These are phyloP conservation scores for Cryptophagus acutangulus DNA, from an alignment of 2,888 invertebrate genomes.

Conservation along the genomic window DNA sequence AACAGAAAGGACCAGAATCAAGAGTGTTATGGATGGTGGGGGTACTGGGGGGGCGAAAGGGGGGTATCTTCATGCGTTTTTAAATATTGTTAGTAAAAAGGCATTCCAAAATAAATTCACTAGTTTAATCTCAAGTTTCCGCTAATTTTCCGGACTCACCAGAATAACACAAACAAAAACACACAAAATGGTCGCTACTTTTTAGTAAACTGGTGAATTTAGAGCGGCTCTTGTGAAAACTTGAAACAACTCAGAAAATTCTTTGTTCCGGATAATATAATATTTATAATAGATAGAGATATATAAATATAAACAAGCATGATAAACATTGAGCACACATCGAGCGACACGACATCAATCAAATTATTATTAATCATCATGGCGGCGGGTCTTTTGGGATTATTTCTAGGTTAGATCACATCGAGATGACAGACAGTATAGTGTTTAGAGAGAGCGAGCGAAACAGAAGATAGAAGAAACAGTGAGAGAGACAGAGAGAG, in stretches of 20 bases:
- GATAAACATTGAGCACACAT: constrained; percentile 47
- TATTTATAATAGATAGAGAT: constrained; percentile 29
- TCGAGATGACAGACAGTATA: too few species aligned
- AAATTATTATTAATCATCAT: too few species aligned
- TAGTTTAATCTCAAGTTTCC: constrained; percentile 12
- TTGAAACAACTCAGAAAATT: constrained; percentile 45
- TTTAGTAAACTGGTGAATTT: too few species aligned
- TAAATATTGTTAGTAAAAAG: neutral
- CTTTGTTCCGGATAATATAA: constrained; percentile 48
- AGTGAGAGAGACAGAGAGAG: constrained; percentile 36
- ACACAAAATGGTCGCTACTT: too few species aligned
- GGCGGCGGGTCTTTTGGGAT: too few species aligned
- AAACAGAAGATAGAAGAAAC: too few species aligned
- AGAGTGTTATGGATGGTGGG: constrained; percentile 7
- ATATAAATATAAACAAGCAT: constrained; percentile 33
- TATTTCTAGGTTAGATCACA: too few species aligned
- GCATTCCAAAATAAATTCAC: constrained; percentile 13
- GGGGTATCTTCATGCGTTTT: neutral
- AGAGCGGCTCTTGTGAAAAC: too few species aligned
- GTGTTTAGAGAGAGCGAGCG: too few species aligned
- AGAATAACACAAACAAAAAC: too few species aligned
- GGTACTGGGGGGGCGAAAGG: neutral
- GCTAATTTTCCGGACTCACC: constrained; percentile 5
- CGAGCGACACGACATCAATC: constrained; percentile 46
- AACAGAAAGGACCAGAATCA: constrained; percentile 27